Base-by-base conservation (phyloP, 2,113 vertebrate species). In the Neodon shergylaensis region DNA sequence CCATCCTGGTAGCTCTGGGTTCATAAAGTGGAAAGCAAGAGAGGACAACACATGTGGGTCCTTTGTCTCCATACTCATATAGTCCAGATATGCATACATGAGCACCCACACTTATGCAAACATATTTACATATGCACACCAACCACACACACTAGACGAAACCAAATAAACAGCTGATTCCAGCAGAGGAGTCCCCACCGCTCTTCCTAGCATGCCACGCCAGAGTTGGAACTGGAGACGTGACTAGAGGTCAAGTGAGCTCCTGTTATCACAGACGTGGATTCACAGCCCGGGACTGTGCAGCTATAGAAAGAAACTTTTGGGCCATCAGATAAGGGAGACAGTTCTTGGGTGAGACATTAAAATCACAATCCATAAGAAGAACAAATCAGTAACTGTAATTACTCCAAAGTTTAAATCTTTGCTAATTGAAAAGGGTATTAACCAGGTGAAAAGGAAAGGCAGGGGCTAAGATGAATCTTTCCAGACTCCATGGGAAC, bases 371-470 rank as follows among this genome's bases (percentile, higher is more conserved):
- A 54, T 68, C 9, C 31, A 78, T 47, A 47, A 77, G 58, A 91
- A 68, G 31, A 91, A 65, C 5, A 93, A 88, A 86, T 47, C 76
- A 39, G 78, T 77, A 83, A 73, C 82, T 22, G 70, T 14, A 9
- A 73, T 19, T 90, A 79, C 1, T 91, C 61, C 31, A 83, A 79
- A 87, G 89, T 91, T 61, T 26, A 73, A 91, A 88, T 47, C 4
- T 11, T 83, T 42, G 3, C 42, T 65, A n/a, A n/a, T 44, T 87
- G 66, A 83, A 84, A 91, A n/a, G 68, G 44, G 6, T 44, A 3
- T 19, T 87, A 93, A 74, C 11, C 83, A 44, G 91, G 63, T 61
- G 33, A 85, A 87, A 96, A 88, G 7, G 44, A 24, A 93, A 65
- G 9, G 1, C 22, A 87, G 65, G 61, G 5, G 74, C 61, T 3